Base-by-base conservation (phyloP, 1,140 invertebrate genomes). In the Batillaria attramentaria region DNA sequence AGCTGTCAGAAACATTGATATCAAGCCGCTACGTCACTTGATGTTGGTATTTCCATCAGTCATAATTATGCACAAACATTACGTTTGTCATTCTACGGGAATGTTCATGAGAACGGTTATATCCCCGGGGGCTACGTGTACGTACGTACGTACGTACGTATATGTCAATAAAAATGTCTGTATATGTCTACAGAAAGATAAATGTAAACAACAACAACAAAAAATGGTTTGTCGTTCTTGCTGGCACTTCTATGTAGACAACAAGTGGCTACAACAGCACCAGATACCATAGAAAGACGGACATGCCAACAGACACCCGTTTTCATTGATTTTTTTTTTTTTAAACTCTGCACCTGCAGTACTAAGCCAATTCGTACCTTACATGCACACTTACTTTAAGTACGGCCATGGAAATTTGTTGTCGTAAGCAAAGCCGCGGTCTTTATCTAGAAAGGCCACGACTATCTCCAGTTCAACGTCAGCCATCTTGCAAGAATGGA, bases 321-420 rank as follows among this genome's bases (percentile, higher is more conserved):
- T 13, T 24, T 13, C 46, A 50, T 24, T 13, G 20, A 62, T 5
- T n/a, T n/a, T n/a, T n/a, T n/a, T n/a, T n/a, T n/a, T n/a, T n/a
- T n/a, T n/a, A n/a, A n/a, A n/a, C n/a, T n/a, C n/a, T n/a, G n/a
- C n/a, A n/a, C n/a, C n/a, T n/a, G n/a, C n/a, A n/a, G n/a, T n/a
- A n/a, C n/a, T n/a, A n/a, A n/a, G n/a, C n/a, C n/a, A n/a, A n/a
- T n/a, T n/a, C n/a, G n/a, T n/a, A n/a, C n/a, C 57, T n/a, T 5
- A 62, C 57, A 62, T 5, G 31, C 57, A 62, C 57, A 62, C 57
- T 62, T 5, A 62, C 57, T 8, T 8, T 5, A 66, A 24, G 33
- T 66, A 66, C 3, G 62, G 62, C 62, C 62, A 66, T 8, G 62
- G 62, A 24, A 66, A 66, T 31, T 31, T 66, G 62, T 66, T 66